Conservation (phyloP, 1,140 invertebrate genomes). For the Atta cephalotes region DNA sequence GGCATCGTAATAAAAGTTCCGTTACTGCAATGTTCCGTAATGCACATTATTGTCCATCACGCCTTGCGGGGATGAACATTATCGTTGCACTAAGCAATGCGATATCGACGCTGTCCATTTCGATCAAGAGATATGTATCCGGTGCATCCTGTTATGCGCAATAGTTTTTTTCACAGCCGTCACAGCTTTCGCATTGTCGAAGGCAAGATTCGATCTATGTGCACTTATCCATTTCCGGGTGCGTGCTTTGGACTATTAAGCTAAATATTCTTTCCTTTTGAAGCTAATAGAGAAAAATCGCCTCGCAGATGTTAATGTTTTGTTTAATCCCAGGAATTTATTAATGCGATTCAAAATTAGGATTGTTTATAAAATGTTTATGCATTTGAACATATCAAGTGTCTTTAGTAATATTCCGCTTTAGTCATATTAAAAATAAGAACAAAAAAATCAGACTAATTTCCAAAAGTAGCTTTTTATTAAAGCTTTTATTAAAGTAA, state of each 20-base stretch:
- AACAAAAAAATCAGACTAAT: not conserved
- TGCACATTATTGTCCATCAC: conserved; percentile 16
- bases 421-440: not conserved
- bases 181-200: conserved; percentile 4
- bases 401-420: not conserved
- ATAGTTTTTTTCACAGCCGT: conserved; percentile 35
- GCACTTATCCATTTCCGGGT: conserved; percentile 46
- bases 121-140: conserved; percentile 32
- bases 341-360: not conserved
- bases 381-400: not conserved
- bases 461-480: not conserved
- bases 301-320: not conserved
- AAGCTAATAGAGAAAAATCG: conserved; percentile 14
- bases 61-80: conserved; percentile 36
- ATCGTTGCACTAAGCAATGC: not conserved
- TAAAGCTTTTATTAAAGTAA: not conserved
- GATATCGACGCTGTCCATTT: conserved; percentile 4
- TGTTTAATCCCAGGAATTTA: not conserved
- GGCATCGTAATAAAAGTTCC: conserved; percentile 51
- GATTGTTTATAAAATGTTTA: not conserved
- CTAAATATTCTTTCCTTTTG: not conserved
- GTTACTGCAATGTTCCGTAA: conserved; percentile 34
- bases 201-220: conserved; percentile 44
- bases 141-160: conserved; percentile 46
- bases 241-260: conserved; percentile 30